A percentile compares a stretch with the other conserved stretches of the same genome.
Evolutionary conservation across 2,888 invertebrate species (phyloP).

Genomic region (Erannis defoliaria): DNA sequence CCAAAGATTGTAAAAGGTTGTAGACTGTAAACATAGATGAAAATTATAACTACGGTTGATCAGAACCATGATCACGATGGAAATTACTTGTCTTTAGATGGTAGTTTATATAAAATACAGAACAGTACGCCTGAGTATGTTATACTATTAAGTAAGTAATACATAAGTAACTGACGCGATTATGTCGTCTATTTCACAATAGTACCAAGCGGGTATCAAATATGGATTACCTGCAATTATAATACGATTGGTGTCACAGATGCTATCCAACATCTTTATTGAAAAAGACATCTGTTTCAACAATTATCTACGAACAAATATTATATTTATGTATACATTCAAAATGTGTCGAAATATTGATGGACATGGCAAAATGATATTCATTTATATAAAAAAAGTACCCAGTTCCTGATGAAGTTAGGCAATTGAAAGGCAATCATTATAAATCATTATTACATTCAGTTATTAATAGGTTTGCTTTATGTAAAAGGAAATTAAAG

Average conservation of each 20-base stretch:
- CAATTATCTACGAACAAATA: slow-evolving; percentile 7
- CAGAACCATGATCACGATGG: too few species aligned
- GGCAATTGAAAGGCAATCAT: slow-evolving; percentile 38
- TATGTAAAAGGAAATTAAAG: slow-evolving; percentile 35
- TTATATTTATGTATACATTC: slow-evolving; percentile 7
- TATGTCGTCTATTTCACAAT: slow-evolving; percentile 10
- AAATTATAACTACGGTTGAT: too few species aligned
- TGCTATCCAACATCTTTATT: slow-evolving; percentile 16
- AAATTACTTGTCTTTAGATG: too few species aligned
- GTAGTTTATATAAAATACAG: too few species aligned
- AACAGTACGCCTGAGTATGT: too few species aligned
- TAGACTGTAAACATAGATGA: too few species aligned
- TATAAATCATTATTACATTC: slow-evolving; percentile 46
- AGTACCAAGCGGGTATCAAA: slow-evolving; percentile 6
- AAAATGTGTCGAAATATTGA: slow-evolving; percentile 20
- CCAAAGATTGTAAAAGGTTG: too few species aligned
- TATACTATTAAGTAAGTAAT: background rate
- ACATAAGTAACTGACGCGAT: background rate
- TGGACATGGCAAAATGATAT: background rate
- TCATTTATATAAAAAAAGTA: slow-evolving; percentile 1
- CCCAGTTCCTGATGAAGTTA: slow-evolving; percentile 26
- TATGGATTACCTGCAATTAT: slow-evolving; percentile 21
- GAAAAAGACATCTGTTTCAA: slow-evolving; percentile 24
- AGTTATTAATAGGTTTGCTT: slow-evolving; percentile 42
- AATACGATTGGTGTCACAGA: slow-evolving; percentile 33